Percentiles rank a stretch among this genome's conserved stretches.
Evolutionary conservation across 2,888 invertebrate species (phyloP).

Genomic region (Drosophila emarginata): DNA sequence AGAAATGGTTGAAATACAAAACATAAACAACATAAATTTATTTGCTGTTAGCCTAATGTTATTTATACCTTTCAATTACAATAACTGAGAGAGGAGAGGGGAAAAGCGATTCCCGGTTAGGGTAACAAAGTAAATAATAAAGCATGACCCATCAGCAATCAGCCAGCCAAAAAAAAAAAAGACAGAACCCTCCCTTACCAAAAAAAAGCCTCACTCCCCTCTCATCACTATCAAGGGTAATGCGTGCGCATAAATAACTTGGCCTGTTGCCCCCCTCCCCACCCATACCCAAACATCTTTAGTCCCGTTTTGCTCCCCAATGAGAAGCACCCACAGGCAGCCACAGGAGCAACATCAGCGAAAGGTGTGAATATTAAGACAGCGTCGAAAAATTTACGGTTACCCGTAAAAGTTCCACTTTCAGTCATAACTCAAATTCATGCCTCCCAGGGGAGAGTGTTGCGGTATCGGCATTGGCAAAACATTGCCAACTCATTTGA

Average conservation of each 20-base stretch:
- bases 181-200: conserved; percentile 1
- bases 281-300: neutral
- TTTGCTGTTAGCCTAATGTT: conserved; percentile 78
- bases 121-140: conserved; percentile 68
- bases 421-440: conserved; percentile 75
- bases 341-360: conserved; percentile 29
- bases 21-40: conserved; percentile 65
- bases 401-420: conserved; percentile 67
- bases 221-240: conserved; percentile 65
- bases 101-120: no score
- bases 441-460: conserved; percentile 64
- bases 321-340: neutral
- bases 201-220: neutral
- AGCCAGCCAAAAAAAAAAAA: conserved; percentile 57
- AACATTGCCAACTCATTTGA: conserved; percentile 64
- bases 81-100: conserved; percentile 48
- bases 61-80: conserved; percentile 77
- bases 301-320: no score
- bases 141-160: conserved; percentile 77
- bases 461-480: conserved; percentile 20
- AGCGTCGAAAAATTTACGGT: conserved; percentile 66
- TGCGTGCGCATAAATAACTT: conserved; percentile 74
- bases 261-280: conserved; percentile 25
- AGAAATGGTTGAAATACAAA: conserved; percentile 30
- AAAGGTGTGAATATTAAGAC: conserved; percentile 76